These are phyloP conservation scores for Scrobipalpa atriplicella DNA, from an alignment of 2,888 invertebrate genomes.

Conservation along the genomic window DNA sequence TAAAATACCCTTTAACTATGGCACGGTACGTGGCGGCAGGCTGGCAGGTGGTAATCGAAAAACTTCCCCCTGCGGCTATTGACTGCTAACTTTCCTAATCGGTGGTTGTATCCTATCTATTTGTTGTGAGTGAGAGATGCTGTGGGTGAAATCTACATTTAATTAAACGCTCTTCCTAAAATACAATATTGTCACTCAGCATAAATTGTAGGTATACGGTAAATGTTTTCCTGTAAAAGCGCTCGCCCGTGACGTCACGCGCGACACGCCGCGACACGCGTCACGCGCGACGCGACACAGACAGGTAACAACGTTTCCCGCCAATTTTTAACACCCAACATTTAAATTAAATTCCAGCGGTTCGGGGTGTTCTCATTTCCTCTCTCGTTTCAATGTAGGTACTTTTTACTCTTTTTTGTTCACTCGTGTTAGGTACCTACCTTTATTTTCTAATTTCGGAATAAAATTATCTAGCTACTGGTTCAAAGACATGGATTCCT, in stretches of 20 bases:
- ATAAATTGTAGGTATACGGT: neutral
- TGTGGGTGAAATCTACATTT: too few species aligned
- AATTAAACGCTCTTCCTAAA: too few species aligned
- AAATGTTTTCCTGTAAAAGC: constrained; percentile 27
- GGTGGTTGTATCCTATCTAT: constrained; percentile 18
- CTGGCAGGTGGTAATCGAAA: constrained; percentile 50
- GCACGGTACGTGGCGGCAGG: constrained; percentile 2
- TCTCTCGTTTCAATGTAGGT: constrained; percentile 11
- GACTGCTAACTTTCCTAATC: constrained; percentile 31
- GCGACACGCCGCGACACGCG: constrained; percentile 40
- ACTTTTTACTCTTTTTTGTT: neutral
- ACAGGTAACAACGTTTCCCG: constrained; percentile 28
- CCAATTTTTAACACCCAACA: neutral
- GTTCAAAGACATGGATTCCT: neutral
- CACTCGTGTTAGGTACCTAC: neutral
- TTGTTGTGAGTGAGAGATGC: neutral
- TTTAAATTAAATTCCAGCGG: constrained; percentile 70
- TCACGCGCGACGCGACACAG: constrained; percentile 61
- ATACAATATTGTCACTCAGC: neutral
- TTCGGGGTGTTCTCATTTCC: constrained; percentile 28
- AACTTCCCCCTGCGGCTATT: constrained; percentile 42
- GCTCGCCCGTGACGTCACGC: constrained; percentile 53
- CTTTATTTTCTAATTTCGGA: neutral
- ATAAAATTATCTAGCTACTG: too few species aligned
- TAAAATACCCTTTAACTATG: constrained; percentile 12